phyloP scores from a whole-genome alignment of 2,113 vertebrate species.

The Oreochromis aureus region DNA sequence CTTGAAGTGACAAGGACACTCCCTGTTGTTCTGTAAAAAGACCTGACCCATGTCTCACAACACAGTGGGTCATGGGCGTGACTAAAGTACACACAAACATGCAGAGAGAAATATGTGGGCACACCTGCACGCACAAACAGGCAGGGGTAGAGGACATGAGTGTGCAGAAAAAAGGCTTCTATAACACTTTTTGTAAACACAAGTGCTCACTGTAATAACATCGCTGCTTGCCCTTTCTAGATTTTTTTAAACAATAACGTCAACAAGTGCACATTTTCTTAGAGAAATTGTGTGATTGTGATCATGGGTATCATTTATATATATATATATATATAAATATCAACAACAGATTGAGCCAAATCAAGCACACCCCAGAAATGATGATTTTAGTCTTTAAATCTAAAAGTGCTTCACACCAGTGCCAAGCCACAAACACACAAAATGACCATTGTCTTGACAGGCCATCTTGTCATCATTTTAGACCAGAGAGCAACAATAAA shows the following conservation, averaged over 20 bases:
- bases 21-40: neutral
- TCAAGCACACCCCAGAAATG: neutral
- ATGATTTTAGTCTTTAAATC: neutral
- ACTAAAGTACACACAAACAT: neutral
- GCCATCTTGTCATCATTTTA: slow-evolving; percentile 31
- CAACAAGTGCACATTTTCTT: neutral
- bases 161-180: slow-evolving; percentile 10
- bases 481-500: slow-evolving; percentile 34
- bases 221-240: neutral
- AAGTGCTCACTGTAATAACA: neutral
- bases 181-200: slow-evolving; percentile 4
- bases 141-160: slow-evolving; percentile 32
- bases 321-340: neutral
- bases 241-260: neutral
- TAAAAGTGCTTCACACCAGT: neutral
- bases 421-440: neutral
- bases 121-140: slow-evolving; percentile 20
- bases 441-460: slow-evolving; percentile 28
- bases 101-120: neutral
- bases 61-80: neutral
- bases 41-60: neutral
- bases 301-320: neutral
- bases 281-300: neutral
- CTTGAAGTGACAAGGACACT: neutral
- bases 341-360: neutral